Evolutionary conservation across 2,888 invertebrate species (phyloP), one percentile per base, ranked within the genome.

Genomic region (Neoascia interrupta): DNA sequence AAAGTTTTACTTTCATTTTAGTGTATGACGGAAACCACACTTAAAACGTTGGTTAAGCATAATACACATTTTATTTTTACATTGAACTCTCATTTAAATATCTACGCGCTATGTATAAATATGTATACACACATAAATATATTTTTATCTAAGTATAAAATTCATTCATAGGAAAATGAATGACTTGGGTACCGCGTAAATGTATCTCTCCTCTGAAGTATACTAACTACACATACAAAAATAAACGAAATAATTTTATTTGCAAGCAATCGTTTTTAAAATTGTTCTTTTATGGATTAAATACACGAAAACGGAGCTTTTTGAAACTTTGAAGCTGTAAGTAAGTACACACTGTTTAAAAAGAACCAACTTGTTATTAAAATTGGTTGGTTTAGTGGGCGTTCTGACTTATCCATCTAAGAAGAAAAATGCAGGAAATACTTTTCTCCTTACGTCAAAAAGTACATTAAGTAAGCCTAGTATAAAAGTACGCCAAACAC

Each of bases 161-260:
- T 45, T 31, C 43, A 76, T 53, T 69, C 75, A 63, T 60, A 31
- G 45, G 2, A 34, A 47, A 64, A 72, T 72, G 64, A 66, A 76
- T 64, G 31, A 23, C 8, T 23, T 37, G 41, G 64, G 45, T 64
- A 60, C n/a, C n/a, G n/a, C n/a, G n/a, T n/a, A n/a, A n/a, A n/a
- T 54, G 70, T 54, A 70, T 72, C 36, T 66, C 72, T 23, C 51
- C 8, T 51, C 41, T 58, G 76, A 72, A 72, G 53, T 68, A 70
- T 76, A 76, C 58, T 41, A 58, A 76, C 60, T 66, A n/a, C n/a
- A n/a, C n/a, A n/a, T n/a, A n/a, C n/a, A n/a, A 36, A 54, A 76
- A 53, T 58, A 31, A 70, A 54, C 13, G 13, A 53, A 45, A 39
- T 16, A 18, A 51, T 47, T 21, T 26, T 34, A 56, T 56, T 66